Evolutionary conservation across 2,113 vertebrate genomes (phyloP).

Genomic region (Pelmatolapia mariae): DNA sequence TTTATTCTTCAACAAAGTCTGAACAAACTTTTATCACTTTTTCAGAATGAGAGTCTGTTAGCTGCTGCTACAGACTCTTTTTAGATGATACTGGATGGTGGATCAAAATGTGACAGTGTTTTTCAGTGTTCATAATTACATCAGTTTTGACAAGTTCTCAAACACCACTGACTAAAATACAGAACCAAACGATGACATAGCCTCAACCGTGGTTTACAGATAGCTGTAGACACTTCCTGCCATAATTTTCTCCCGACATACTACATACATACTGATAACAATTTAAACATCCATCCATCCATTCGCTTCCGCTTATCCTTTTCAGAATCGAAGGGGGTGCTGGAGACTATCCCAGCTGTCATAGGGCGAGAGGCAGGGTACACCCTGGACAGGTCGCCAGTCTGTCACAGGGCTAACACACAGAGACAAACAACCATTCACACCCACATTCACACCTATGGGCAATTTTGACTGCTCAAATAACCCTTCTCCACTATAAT

Average conservation of each 20-base stretch:
- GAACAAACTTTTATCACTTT: neutral
- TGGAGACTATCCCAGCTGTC: neutral
- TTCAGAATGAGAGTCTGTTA: neutral
- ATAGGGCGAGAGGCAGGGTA: fast-evolving
- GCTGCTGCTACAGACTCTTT: neutral
- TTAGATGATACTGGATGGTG: neutral
- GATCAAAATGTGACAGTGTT: neutral
- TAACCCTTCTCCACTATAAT: neutral
- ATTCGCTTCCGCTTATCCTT: neutral
- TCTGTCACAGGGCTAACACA: neutral
- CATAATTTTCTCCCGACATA: neutral
- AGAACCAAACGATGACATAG: fast-evolving
- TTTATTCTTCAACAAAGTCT: neutral
- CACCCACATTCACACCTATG: neutral
- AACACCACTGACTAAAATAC: neutral
- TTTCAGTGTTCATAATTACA: neutral
- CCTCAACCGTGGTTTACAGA: neutral
- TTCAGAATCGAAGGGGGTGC: neutral
- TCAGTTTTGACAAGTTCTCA: neutral
- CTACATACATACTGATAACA: neutral
- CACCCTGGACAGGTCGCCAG: neutral
- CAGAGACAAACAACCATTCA: neutral
- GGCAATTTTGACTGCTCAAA: neutral
- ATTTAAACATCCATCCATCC: neutral
- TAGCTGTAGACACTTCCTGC: neutral